A percentile compares a stretch with the other conserved stretches of the same genome.
Conservation (phyloP, 1,140 invertebrate genomes). For the Pectinophora gossypiella region DNA sequence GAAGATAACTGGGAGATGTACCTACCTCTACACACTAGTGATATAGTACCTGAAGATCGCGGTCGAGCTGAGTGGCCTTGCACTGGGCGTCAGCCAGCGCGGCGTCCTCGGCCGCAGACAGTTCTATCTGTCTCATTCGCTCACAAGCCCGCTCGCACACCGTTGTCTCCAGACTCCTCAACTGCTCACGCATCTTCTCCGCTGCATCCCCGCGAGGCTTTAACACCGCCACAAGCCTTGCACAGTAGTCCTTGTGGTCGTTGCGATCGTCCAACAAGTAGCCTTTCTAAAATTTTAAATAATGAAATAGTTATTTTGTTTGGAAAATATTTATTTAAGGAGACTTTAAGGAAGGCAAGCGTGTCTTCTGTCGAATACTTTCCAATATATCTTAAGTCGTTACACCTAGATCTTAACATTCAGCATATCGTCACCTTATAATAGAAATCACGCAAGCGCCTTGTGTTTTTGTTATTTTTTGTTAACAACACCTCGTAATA, state of each 20-base stretch:
- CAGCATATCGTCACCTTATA: too few species aligned
- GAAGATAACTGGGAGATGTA: too few species aligned
- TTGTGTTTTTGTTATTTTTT: too few species aligned
- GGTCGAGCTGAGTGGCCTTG: slow-evolving; percentile 35
- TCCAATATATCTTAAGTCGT: too few species aligned
- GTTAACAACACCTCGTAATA: too few species aligned
- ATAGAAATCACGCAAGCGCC: too few species aligned
- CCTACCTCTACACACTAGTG: too few species aligned
- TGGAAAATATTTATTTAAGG: too few species aligned
- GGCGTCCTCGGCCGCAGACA: slow-evolving; percentile 27
- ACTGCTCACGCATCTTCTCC: slow-evolving; percentile 26
- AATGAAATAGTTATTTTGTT: too few species aligned
- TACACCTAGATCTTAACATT: too few species aligned
- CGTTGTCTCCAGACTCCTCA: slow-evolving; percentile 29
- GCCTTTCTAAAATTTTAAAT: slow-evolving; percentile 35
- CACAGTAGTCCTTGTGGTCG: slow-evolving; percentile 32
- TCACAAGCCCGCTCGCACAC: slow-evolving; percentile 33
- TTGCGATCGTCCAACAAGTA: slow-evolving; percentile 47
- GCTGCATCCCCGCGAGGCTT: slow-evolving; percentile 23
- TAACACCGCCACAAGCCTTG: slow-evolving; percentile 26
- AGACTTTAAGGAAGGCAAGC: too few species aligned
- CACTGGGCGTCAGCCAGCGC: slow-evolving; percentile 38
- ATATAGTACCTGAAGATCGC: slow-evolving; percentile 38
- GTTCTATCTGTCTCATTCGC: slow-evolving; percentile 33
- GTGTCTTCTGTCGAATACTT: too few species aligned